Percentiles rank a stretch among this genome's conserved stretches.
These are phyloP conservation scores for Montipora capricornis DNA, from an alignment of 64 coral and sea anemone genomes.

Conservation along the genomic window DNA sequence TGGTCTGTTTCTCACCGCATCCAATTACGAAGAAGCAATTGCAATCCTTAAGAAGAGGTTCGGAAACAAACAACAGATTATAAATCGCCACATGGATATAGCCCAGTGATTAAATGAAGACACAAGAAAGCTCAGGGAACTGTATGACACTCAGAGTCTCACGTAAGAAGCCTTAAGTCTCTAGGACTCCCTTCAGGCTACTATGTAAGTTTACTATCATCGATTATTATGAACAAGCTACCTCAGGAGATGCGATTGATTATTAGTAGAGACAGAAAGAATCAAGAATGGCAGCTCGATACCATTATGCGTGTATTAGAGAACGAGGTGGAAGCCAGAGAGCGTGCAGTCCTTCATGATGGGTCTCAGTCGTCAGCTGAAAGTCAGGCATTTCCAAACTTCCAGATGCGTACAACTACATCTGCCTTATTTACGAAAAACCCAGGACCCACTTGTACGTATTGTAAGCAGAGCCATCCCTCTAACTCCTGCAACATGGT, in stretches of 20 bases:
- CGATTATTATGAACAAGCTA: conserved; percentile 43
- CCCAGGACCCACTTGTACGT: background rate
- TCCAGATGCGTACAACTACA: background rate
- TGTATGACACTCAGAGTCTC: conserved; percentile 19
- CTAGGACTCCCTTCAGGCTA: conserved; percentile 5
- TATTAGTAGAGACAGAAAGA: conserved; percentile 3
- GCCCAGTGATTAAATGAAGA: background rate
- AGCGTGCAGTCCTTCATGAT: background rate
- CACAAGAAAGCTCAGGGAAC: background rate
- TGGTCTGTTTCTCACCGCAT: conserved; percentile 15
- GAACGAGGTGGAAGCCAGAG: conserved; percentile 13
- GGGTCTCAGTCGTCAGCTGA: background rate
- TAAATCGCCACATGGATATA: conserved; percentile 36
- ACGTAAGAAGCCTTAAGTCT: conserved; percentile 28
- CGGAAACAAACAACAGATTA: conserved; percentile 34
- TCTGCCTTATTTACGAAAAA: background rate
- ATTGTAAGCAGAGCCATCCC: background rate
- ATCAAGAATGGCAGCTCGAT: conserved; percentile 3
- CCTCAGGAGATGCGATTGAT: conserved; percentile 13
- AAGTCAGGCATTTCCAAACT: background rate
- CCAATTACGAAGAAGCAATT: conserved; percentile 25
- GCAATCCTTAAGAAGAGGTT: conserved; percentile 1
- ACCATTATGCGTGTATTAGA: background rate
- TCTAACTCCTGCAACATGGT: conserved; percentile 1
- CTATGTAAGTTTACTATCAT: conserved; percentile 36